These are phyloP conservation scores for Phania funesta DNA, from an alignment of 2,888 invertebrate species.

Conservation along the genomic window DNA sequence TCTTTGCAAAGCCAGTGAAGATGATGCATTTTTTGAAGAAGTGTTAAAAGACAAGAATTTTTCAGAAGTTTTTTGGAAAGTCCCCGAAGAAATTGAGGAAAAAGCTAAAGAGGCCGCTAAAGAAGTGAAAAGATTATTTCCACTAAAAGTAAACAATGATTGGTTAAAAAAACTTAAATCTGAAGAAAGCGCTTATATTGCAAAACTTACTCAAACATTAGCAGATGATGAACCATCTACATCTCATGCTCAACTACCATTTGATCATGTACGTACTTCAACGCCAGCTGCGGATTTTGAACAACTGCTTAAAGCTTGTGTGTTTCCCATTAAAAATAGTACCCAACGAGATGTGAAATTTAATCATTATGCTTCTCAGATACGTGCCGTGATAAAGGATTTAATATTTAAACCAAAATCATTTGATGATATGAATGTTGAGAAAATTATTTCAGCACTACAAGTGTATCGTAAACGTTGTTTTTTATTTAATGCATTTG, in stretches of 20 bases:
- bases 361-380: conserved; percentile 73
- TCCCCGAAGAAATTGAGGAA: conserved; percentile 81
- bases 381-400: conserved; percentile 73
- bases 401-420: conserved; percentile 66
- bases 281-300: conserved; percentile 84
- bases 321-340: conserved; percentile 70
- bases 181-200: conserved; percentile 49
- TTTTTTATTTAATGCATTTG: conserved; percentile 73
- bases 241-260: conserved; percentile 16
- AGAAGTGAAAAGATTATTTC: conserved; percentile 81
- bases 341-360: conserved; percentile 74
- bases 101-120: conserved; percentile 81
- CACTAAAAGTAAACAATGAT: conserved; percentile 78
- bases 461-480: conserved; percentile 73
- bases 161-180: conserved; percentile 53
- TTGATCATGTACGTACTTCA: conserved; percentile 82
- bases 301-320: conserved; percentile 79
- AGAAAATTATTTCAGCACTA: conserved; percentile 74
- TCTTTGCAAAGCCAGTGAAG: conserved; percentile 60
- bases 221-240: background rate
- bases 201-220: background rate
- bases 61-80: conserved; percentile 78
- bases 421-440: conserved; percentile 64
- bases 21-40: conserved; percentile 66
- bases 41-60: conserved; percentile 78